These are phyloP conservation scores for Sebastes reedi DNA, from an alignment of 2,797 vertebrate genomes.

Conservation along the genomic window DNA sequence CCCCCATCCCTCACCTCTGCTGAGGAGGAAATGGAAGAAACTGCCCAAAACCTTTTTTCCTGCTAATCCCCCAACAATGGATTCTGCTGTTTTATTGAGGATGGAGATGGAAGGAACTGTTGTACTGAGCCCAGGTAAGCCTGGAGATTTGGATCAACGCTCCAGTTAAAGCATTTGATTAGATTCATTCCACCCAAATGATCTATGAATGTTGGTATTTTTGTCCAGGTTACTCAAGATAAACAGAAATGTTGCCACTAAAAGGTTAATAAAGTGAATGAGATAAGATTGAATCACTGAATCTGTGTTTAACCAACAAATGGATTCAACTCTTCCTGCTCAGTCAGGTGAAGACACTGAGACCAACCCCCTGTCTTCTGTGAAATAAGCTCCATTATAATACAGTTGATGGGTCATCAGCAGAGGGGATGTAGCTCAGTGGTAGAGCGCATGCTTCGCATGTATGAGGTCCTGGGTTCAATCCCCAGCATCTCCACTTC, in stretches of 20 bases:
- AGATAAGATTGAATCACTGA: neutral
- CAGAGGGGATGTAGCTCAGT: constrained; percentile 65
- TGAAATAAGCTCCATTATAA: neutral
- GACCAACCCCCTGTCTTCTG: neutral
- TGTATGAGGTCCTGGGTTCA: constrained; percentile 44
- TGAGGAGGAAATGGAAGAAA: constrained; percentile 64
- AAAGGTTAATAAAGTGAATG: neutral
- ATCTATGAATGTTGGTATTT: neutral
- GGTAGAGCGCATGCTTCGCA: constrained; percentile 57
- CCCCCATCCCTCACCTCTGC: constrained; percentile 50
- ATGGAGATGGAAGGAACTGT: constrained; percentile 12
- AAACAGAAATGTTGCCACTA: neutral
- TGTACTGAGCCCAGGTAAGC: constrained; percentile 45
- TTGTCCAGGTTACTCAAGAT: neutral
- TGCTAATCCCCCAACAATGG: constrained; percentile 65
- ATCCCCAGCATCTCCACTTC: constrained; percentile 9
- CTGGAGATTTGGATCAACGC: constrained; percentile 31
- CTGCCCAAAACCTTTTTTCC: constrained; percentile 30
- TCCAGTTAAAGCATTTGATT: constrained; percentile 44
- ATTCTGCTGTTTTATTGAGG: constrained; percentile 48
- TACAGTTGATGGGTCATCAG: neutral
- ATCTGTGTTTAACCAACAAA: neutral
- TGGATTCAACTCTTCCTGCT: neutral
- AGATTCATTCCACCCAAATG: constrained; percentile 19
- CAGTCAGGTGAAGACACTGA: neutral